phyloP scores from a whole-genome alignment of 2,113 vertebrate species.

The Colossoma macropomum region DNA sequence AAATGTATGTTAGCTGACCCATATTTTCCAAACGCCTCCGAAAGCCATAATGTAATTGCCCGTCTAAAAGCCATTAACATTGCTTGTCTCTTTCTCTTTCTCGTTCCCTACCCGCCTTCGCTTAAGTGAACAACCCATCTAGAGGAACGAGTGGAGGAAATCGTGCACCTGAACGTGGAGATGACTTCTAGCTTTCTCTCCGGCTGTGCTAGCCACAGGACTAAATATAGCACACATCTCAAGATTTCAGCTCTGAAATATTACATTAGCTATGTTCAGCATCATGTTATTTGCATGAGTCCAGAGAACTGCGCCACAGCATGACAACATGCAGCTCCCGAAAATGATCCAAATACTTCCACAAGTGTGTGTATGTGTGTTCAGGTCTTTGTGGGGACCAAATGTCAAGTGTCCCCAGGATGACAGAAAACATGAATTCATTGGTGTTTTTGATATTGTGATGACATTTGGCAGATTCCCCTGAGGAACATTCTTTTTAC shows the following conservation, averaged over 20 bases:
- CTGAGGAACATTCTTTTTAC: too few species aligned
- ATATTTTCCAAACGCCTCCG: conserved; percentile 33
- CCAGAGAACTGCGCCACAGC: not conserved
- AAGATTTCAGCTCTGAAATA: conserved; percentile 19
- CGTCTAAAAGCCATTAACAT: conserved; percentile 62
- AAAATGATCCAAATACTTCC: not conserved
- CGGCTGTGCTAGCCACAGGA: not conserved
- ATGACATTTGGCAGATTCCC: too few species aligned
- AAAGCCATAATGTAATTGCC: conserved; percentile 34
- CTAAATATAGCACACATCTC: conserved; percentile 18
- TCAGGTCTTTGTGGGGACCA: not conserved
- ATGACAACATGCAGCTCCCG: not conserved
- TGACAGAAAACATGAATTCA: not conserved
- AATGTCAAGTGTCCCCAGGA: not conserved
- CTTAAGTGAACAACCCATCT: conserved; percentile 29
- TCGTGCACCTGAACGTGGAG: conserved; percentile 46
- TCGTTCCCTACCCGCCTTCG: conserved; percentile 2
- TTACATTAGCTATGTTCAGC: conserved; percentile 1
- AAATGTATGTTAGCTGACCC: conserved; percentile 57
- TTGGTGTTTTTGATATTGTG: too few species aligned
- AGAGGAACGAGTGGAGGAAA: conserved; percentile 42
- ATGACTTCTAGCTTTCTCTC: not conserved
- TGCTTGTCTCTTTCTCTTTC: conserved; percentile 49
- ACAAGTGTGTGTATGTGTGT: not conserved
- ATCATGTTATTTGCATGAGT: not conserved